Base-by-base conservation (phyloP, 2,888 invertebrate species). In the Rotaria magnacalcarata region DNA sequence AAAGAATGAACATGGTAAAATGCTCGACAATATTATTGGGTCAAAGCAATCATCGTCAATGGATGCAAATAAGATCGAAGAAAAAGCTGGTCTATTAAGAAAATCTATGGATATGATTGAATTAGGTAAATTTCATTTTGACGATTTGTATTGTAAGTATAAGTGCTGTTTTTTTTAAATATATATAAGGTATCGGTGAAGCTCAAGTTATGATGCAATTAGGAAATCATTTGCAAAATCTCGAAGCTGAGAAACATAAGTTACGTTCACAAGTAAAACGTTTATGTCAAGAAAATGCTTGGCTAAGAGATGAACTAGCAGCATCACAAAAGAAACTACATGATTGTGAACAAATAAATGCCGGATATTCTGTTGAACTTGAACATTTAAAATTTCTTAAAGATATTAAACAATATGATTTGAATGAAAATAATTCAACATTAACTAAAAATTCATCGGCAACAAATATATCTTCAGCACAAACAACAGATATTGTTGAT, bases 91-190 rank as follows among this genome's bases (percentile, higher is more conserved):
- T 86, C 94, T 98, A 88, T 94, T 99, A 87, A 94, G 95, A 90
- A 97, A 96, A 92, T 96, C 96, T 90, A 94, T 98, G 88, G 97
- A 98, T 89, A 95, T 95, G 92, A 97, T 99, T 89, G 97, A 98
- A 91, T 58, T 87, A 50, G 87, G 80, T 67, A 67, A 21, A 21
- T 6, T 21, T 54, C 4, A 54, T 54, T 54, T 19, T 3, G 52
- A 52, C 11, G 52, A 16, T 52, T 11, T 54, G 10, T 54, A 8
- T 5, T 6, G 21, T 7, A 54, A 21, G 34, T 34, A 34, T 34
- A 34, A 34, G 34, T 34, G 34, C 34, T 34, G 34, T 34, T 34
- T 34, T 34, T 34, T 34, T 34, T 2, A 34, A 34, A 34, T 5
- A 16, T 27, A 34, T 67, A 3, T 67, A 67, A 67, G 67, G 67